Evolutionary conservation across 2,888 invertebrate genomes (phyloP), one percentile per base, ranked within the genome.

Genomic region (Drosophila birchii): DNA sequence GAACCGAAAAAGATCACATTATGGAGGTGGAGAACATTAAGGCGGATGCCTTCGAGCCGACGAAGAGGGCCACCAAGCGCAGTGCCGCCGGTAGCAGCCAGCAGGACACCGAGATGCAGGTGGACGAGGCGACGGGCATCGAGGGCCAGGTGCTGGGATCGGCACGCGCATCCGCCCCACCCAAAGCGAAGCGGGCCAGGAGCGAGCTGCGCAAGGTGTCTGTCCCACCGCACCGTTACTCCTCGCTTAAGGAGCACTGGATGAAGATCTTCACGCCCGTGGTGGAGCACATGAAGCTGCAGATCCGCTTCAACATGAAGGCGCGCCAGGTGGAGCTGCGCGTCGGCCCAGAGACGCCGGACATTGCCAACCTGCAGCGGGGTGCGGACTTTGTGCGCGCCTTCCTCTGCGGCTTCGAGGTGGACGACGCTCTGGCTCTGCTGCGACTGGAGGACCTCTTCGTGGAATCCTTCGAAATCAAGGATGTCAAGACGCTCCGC

Each of bases 381-480:
- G 99, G 97, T 55, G 98, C 98, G 16, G 99, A 99, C 93, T 99
- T 99, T 94, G 97, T 99, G 0, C 96, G 96, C 93, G 99, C 99
- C 3, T 99, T 99, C 91, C 94, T 98, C 34, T 96, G 96, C 81
- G 99, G 99, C 7, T 99, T 99, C 92, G 98, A 99, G 86, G 97
- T 99, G 0, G 98, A 98, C 92, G 99, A 99, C 93, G 98, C 99
- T 0, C 92, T 99, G 67, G 99, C 99, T 0, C 93, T 99, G 3
- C 94, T 99, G 0, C 94, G 99, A 86, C 93, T 99, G 72, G 99
- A 99, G 91, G 99, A 99, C 93, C 93, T 99, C 11, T 99, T 99
- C 92, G 94, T 99, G 0, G 99, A 99, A 93, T 95, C 98, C 0
- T 99, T 99, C 93, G 98, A 99, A 94, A 94, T 99, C 2, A 97